Evolutionary conservation across 2,888 invertebrate species (phyloP).

Genomic region (Flexamia atlantica): DNA sequence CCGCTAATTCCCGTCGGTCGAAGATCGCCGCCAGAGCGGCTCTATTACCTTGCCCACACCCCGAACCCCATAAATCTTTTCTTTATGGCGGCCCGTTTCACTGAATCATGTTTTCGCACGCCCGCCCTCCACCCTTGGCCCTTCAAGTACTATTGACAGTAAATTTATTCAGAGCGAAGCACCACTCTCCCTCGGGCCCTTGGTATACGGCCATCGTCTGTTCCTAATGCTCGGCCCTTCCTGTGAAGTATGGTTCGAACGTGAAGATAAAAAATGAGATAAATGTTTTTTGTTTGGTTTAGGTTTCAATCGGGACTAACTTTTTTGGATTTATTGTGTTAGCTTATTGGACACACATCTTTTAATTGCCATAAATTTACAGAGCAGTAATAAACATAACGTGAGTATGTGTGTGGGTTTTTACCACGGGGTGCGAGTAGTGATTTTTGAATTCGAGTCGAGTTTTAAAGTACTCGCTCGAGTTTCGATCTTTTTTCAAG

Average conservation of each 20-base stretch:
- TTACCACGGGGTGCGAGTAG: no score
- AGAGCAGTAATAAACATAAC: no score
- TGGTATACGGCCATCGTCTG: slow-evolving; percentile 30
- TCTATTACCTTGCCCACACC: slow-evolving; percentile 52
- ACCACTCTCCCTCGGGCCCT: slow-evolving; percentile 11
- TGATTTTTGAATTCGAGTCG: no score
- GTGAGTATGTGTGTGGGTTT: no score
- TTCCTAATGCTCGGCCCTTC: slow-evolving; percentile 35
- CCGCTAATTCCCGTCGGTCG: slow-evolving; percentile 47
- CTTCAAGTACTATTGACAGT: slow-evolving; percentile 46
- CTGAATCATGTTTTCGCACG: slow-evolving; percentile 63
- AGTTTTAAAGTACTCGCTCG: no score
- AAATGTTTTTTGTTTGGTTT: neutral
- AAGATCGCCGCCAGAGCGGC: slow-evolving; percentile 17
- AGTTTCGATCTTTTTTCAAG: no score
- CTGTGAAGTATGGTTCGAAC: neutral
- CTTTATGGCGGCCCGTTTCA: slow-evolving; percentile 62
- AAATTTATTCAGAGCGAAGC: slow-evolving; percentile 49
- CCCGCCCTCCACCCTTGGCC: slow-evolving; percentile 29
- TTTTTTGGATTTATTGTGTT: no score
- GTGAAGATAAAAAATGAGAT: neutral
- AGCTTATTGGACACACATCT: no score
- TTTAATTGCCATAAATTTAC: no score
- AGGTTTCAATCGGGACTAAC: neutral
- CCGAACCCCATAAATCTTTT: slow-evolving; percentile 59